Evolutionary conservation across 2,888 invertebrate species (phyloP).

Genomic region (Eristalis pertinax): DNA sequence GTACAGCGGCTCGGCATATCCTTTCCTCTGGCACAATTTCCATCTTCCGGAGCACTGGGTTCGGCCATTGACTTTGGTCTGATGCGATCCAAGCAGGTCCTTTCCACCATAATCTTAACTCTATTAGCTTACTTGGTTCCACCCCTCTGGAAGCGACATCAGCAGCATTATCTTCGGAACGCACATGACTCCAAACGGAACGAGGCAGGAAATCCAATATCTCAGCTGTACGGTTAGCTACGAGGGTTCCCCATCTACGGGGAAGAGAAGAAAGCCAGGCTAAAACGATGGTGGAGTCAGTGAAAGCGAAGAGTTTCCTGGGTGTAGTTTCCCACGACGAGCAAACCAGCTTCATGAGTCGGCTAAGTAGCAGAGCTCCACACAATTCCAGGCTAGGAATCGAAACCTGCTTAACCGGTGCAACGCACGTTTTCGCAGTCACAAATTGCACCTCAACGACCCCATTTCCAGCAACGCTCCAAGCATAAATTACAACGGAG

Average conservation of each 20-base stretch:
- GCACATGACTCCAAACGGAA: constrained; percentile 67
- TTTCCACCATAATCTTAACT: constrained; percentile 70
- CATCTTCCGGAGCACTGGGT: background rate
- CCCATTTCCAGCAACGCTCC: background rate
- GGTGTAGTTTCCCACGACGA: background rate
- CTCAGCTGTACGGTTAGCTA: constrained; percentile 70
- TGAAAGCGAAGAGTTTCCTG: constrained; percentile 41
- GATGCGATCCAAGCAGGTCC: constrained; percentile 65
- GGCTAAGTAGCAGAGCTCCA: constrained; percentile 54
- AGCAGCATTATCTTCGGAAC: constrained; percentile 69
- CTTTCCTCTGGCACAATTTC: no score
- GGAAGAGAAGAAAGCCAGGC: constrained; percentile 68
- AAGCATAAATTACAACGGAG: constrained; percentile 38
- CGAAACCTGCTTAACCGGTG: constrained; percentile 44
- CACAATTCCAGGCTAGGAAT: constrained; percentile 65
- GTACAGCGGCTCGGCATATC: background rate
- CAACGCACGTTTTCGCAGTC: constrained; percentile 49
- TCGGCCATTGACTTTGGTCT: background rate
- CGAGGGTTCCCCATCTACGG: constrained; percentile 73
- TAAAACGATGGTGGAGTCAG: constrained; percentile 64
- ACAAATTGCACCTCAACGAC: constrained; percentile 14
- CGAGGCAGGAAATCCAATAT: constrained; percentile 47
- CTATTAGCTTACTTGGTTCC: constrained; percentile 43
- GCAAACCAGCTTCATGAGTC: constrained; percentile 11
- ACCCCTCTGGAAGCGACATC: constrained; percentile 72